Evolutionary conservation across 2,888 invertebrate species (phyloP).

Genomic region (Oscheius sp.): DNA sequence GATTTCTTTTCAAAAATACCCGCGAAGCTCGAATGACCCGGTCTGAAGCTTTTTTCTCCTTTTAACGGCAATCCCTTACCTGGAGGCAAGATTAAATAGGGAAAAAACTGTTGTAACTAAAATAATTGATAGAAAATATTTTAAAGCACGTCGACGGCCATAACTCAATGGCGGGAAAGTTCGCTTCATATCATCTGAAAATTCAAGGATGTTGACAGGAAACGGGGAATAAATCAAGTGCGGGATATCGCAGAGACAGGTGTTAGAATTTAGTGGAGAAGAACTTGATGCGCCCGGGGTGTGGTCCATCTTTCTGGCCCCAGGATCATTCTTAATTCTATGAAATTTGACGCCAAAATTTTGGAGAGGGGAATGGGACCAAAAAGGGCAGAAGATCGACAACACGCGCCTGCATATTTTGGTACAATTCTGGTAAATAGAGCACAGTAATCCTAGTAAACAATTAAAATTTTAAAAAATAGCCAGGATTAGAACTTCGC

Average conservation of each 20-base stretch:
- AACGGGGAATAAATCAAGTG: not conserved
- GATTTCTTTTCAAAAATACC: not conserved
- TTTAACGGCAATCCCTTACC: constrained; percentile 1
- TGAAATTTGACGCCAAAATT: too few species aligned
- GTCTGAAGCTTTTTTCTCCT: not conserved
- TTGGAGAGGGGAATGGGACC: too few species aligned
- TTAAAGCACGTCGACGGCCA: constrained; percentile 15
- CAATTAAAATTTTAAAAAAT: not conserved
- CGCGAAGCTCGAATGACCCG: not conserved
- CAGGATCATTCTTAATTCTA: not conserved
- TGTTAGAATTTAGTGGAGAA: constrained; percentile 11
- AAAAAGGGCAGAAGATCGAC: too few species aligned
- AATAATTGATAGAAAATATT: not conserved
- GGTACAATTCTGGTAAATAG: too few species aligned
- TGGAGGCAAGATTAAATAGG: not conserved
- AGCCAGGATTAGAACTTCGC: too few species aligned
- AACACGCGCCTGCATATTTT: too few species aligned
- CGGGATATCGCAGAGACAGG: not conserved
- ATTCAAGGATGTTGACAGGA: not conserved
- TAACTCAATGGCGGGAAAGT: not conserved
- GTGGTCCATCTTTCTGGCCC: not conserved
- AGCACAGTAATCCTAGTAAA: too few species aligned
- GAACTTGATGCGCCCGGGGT: not conserved
- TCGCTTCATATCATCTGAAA: constrained; percentile 31
- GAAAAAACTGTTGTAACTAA: constrained; percentile 5